Evolutionary conservation across 92 coral and sea anemone species (phyloP).

Genomic region (Diadumene lineata): DNA sequence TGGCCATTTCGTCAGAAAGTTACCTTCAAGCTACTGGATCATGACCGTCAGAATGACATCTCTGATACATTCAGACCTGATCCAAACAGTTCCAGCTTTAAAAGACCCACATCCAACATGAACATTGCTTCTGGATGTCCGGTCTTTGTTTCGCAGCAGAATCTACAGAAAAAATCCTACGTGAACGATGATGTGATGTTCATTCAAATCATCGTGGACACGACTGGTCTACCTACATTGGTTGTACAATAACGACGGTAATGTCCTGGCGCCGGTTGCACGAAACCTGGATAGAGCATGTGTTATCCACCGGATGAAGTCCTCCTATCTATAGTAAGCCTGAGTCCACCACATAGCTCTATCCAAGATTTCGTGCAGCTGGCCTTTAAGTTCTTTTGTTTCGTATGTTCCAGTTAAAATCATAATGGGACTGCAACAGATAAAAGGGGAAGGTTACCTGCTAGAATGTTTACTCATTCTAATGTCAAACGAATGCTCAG

Average conservation of each 20-base stretch:
- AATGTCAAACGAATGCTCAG: no score
- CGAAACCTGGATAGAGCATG: no score
- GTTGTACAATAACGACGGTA: neutral
- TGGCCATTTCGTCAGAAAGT: conserved; percentile 96
- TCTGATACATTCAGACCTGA: conserved; percentile 80
- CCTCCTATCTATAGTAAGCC: no score
- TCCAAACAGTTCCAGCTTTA: conserved; percentile 85
- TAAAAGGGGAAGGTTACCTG: no score
- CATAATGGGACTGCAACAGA: no score
- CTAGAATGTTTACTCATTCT: no score
- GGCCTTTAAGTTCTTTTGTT: no score
- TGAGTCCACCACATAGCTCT: no score
- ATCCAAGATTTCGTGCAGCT: no score
- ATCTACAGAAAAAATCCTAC: conserved; percentile 54
- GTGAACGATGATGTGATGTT: conserved; percentile 65
- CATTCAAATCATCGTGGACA: conserved; percentile 65
- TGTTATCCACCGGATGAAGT: no score
- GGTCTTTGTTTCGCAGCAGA: conserved; percentile 56
- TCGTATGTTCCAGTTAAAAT: no score
- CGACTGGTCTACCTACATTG: conserved; percentile 38
- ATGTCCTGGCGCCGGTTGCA: neutral
- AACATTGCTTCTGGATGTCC: conserved; percentile 92
- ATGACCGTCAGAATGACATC: conserved; percentile 68
- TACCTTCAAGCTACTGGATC: conserved; percentile 75
- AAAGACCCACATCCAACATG: conserved; percentile 78